Base-by-base conservation (phyloP, 2,113 vertebrate genomes). In the Rattus norvegicus region DNA sequence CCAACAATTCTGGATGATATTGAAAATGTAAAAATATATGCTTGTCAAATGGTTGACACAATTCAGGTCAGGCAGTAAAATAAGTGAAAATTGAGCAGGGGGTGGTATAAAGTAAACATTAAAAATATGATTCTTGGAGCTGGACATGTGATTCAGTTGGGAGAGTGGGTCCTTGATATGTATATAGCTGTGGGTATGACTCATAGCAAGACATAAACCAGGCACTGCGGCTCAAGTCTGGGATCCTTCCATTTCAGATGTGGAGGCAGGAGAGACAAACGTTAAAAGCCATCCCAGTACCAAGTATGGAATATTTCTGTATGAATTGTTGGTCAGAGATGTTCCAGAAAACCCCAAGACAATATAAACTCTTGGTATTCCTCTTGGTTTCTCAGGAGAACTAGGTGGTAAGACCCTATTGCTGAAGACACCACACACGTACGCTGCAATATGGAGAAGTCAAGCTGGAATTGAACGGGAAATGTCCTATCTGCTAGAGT, bases 1-100 rank as follows among this genome's bases (percentile, higher is more conserved):
- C 33, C 39, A 73, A 81, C n/a, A 70, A 63, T 49, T 56, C 52
- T 56, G 4, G 75, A 88, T 93, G 56, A 73, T 72, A 72, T 11
- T 87, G 67, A 77, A 47, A 88, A 65, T 8, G 26, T 75, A 28
- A 92, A 93, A 96, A 93, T 86, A 80, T 69, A 69, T 84, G 93
- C 59, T 87, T 97, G 43, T 43, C 93, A 93, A 85, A 84, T 24
- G 49, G 19, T 77, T 95, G 75, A 77, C 54, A 36, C 47, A 81
- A 93, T 19, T 84, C 43, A 86, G 65, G 26, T 84, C 52, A 86
- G 65, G 30, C 43, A 93, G 69, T 73, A 61, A 49, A 24, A 63
- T 49, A 87, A 93, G 77, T 79, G 17, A 84, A 93, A 89, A 90
- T 69, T 93, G 61, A 73, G 36, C 13, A 83, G 14, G 20, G 33